These are phyloP conservation scores for Columbina picui DNA, from an alignment of 2,113 vertebrate species.

Conservation along the genomic window DNA sequence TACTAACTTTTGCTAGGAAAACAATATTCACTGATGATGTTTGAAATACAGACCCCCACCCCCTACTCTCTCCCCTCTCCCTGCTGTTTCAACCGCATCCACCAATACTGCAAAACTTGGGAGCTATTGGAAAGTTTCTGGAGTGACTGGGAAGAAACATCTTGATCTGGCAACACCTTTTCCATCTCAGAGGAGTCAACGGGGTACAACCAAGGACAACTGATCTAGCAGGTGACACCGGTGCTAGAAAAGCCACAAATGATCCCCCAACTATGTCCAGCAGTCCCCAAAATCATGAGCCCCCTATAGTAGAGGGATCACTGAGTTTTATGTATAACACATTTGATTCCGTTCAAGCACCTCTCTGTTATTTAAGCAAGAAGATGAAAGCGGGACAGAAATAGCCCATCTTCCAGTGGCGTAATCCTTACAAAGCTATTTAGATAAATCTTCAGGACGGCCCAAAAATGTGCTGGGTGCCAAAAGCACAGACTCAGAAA, in stretches of 20 bases:
- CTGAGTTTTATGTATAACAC: not conserved
- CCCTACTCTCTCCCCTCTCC: not conserved
- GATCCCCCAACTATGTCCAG: not conserved
- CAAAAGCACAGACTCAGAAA: not conserved
- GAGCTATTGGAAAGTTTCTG: not conserved
- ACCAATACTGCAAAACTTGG: not conserved
- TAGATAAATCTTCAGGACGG: not conserved
- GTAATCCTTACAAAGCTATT: not conserved
- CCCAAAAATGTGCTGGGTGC: not conserved
- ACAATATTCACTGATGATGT: not conserved
- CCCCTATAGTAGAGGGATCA: not conserved
- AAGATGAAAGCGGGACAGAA: not conserved
- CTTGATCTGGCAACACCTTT: not conserved
- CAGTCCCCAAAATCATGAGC: not conserved
- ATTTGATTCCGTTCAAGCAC: not conserved
- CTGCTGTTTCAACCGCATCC: not conserved
- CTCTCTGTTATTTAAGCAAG: not conserved
- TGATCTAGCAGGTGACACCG: not conserved
- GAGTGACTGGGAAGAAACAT: not conserved
- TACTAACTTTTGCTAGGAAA: not conserved
- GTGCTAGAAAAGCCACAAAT: not conserved
- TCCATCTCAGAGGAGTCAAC: fast-evolving
- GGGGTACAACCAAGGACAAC: not conserved
- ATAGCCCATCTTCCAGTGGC: not conserved
- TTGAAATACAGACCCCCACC: not conserved